Evolutionary conservation across 2,888 invertebrate genomes (phyloP), one percentile per base, ranked within the genome.

Genomic region (Melanostoma scalare): DNA sequence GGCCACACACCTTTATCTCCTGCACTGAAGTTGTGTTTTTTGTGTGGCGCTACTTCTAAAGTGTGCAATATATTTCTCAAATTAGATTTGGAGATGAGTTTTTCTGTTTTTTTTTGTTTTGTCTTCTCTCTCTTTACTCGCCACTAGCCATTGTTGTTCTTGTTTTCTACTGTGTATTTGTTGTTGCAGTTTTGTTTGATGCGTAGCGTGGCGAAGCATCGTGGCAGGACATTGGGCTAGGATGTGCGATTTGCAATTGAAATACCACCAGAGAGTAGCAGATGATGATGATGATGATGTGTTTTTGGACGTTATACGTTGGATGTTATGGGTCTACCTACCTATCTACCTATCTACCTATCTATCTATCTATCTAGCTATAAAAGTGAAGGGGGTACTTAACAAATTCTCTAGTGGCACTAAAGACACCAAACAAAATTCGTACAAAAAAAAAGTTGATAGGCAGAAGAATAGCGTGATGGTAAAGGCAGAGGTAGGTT

Each of bases 1-100:
- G 82, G 86, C 85, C 85, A 86, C 86, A 86, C 86, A 86, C 86
- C 85, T 86, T 84, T 55, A 74, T 84, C 79, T 67, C 46, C 10
- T 60, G 20, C 53, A 30, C 20, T 38, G 4, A 20, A 38, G 30
- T 36, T 46, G 10, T 61, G 40, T 9, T 31, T 61, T 67, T 38
- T 67, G 30, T 67, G 67, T 42, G 52, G 67, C 50, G 53, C 50
- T 63, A 20, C 20, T 20, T 20, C 40, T 61, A 48, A 75, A 80
- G 78, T 84, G 71, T 84, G 84, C 74, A 75, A 84, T 84, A 71
- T 72, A 79, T 75, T 79, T 74, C 67, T 79, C 79, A 84, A 84
- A 84, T 84, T 79, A 84, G 79, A 84, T 84, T 78, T 56, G 55
- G 61, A 74, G 68, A 48, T 77, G 30, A n/a, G 30, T 30, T 38